Conservation (phyloP, 2,113 vertebrate genomes). For the Chinchilla lanigera region DNA sequence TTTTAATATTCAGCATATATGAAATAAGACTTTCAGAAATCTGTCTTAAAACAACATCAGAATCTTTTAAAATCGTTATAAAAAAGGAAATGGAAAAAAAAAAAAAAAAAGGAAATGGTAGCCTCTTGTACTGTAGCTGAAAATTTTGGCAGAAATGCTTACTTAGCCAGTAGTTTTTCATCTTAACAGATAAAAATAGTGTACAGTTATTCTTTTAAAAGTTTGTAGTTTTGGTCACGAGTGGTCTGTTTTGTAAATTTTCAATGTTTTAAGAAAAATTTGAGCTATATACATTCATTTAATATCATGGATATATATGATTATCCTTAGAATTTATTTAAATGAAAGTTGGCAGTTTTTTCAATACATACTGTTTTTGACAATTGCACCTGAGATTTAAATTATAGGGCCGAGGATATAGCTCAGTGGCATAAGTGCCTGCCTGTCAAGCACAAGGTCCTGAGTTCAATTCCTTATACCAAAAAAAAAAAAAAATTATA, state of each 20-base stretch:
- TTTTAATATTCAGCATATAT: not conserved
- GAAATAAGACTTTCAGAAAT: constrained; percentile 15
- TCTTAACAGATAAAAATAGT: not conserved
- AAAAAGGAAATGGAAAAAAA: no score
- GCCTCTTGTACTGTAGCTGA: not conserved
- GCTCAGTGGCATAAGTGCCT: no score
- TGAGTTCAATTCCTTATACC: no score
- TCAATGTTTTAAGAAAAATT: not conserved
- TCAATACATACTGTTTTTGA: not conserved
- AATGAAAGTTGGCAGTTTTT: constrained; percentile 35
- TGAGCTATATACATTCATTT: not conserved
- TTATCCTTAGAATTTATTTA: constrained; percentile 34
- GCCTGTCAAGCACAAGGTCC: no score
- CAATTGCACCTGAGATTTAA: constrained; percentile 51
- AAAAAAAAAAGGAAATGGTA: not conserved
- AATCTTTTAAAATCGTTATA: constrained; percentile 15
- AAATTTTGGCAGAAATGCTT: not conserved
- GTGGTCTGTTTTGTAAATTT: not conserved
- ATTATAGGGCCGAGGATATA: no score
- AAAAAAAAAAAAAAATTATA: no score
- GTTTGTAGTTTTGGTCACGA: not conserved
- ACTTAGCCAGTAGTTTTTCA: not conserved
- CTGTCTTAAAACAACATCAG: not conserved
- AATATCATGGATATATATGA: not conserved
- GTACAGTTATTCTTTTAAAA: not conserved